Evolutionary conservation across 1,140 invertebrate genomes (phyloP).

Genomic region (Megalopta genalis): DNA sequence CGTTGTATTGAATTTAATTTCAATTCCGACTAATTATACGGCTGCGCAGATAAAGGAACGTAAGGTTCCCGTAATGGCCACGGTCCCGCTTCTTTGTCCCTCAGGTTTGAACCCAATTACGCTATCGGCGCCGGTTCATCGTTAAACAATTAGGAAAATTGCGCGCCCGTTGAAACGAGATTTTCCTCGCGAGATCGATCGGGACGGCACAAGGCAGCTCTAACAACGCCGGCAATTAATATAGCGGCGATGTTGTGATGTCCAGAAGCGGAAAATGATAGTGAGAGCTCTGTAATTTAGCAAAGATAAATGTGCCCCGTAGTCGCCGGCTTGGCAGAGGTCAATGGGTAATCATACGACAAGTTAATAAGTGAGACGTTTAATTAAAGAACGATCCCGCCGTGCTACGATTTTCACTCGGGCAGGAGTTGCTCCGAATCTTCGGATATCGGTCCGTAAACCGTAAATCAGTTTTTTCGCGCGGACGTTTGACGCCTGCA

Average conservation of each 20-base stretch:
- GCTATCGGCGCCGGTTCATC: background rate
- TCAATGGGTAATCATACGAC: slow-evolving; percentile 26
- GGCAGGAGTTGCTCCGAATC: background rate
- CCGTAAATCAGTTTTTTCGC: background rate
- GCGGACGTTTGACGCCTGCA: background rate
- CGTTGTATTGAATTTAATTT: background rate
- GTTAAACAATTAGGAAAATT: background rate
- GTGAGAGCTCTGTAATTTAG: slow-evolving; percentile 27
- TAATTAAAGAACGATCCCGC: background rate
- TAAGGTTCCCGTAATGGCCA: background rate
- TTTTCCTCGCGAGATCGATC: background rate
- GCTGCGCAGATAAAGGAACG: background rate
- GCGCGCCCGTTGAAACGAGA: too few species aligned
- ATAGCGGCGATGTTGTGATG: slow-evolving; percentile 13
- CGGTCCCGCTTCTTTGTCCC: background rate
- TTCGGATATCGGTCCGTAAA: background rate
- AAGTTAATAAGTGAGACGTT: slow-evolving; percentile 18
- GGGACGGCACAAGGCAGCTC: background rate
- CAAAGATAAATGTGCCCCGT: background rate
- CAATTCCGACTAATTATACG: background rate
- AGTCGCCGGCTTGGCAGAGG: slow-evolving; percentile 11
- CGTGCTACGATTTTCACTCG: background rate
- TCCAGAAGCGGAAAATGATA: background rate
- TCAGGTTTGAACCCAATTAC: background rate
- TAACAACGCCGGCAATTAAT: slow-evolving; percentile 35